Conservation (phyloP, 2,888 invertebrate species). For the Caenorhabditis sp. region DNA sequence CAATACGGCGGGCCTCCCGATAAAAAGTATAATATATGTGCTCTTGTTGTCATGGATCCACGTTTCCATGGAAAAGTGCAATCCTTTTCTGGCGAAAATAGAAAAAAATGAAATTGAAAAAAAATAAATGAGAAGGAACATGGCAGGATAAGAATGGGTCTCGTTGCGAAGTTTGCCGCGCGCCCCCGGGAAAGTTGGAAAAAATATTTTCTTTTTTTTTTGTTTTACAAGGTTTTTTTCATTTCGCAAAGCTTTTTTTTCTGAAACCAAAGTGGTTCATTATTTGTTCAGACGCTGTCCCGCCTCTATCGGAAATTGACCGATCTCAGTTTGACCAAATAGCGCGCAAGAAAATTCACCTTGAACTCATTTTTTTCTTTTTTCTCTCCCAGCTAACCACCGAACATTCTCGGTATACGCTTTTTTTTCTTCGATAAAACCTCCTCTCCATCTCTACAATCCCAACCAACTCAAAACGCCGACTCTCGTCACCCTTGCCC, state of each 20-base stretch:
- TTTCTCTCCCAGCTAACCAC: neutral
- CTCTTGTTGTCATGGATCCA: no score
- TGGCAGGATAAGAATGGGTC: neutral
- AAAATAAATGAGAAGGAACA: neutral
- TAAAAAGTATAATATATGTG: no score
- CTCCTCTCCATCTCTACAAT: neutral
- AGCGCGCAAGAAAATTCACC: neutral
- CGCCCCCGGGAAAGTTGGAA: neutral
- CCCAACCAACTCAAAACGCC: constrained; percentile 2
- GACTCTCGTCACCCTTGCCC: neutral
- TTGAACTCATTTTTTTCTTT: neutral
- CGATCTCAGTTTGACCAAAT: neutral
- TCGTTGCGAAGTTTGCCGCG: neutral
- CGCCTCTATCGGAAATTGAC: neutral
- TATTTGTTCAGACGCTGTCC: no score
- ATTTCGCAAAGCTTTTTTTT: no score
- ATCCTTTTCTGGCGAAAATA: no score
- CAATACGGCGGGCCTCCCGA: no score
- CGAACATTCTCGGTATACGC: neutral
- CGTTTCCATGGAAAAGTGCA: no score
- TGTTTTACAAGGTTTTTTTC: neutral
- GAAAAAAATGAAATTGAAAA: neutral
- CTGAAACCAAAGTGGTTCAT: no score
- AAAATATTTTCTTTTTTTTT: neutral
- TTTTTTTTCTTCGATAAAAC: neutral